phyloP scores from a whole-genome alignment of 2,113 vertebrate genomes.

The Scortum barcoo region DNA sequence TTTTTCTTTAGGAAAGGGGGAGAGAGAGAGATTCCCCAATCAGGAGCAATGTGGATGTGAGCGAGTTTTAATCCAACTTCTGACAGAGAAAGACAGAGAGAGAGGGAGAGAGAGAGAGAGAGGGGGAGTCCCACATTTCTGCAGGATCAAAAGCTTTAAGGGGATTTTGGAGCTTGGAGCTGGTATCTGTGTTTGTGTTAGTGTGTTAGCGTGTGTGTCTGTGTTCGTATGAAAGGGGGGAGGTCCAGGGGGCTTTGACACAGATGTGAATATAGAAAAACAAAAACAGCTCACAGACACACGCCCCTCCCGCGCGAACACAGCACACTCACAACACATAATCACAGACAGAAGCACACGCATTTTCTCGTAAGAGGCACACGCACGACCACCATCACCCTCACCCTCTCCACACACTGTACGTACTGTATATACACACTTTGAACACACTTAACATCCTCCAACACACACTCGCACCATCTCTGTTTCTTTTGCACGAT shows the following conservation, averaged over 20 bases:
- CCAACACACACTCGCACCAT: background rate
- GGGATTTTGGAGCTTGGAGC: conserved; percentile 75
- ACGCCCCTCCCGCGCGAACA: background rate
- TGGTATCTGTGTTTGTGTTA: conserved; percentile 59
- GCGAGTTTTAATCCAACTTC: conserved; percentile 56
- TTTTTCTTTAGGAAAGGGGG: conserved; percentile 6
- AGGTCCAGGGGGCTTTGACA: conserved; percentile 65
- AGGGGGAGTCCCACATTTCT: conserved; percentile 70
- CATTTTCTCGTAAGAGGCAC: background rate
- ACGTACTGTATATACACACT: background rate
- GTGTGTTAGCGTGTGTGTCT: background rate
- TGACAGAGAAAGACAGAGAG: conserved; percentile 25
- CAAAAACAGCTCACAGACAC: conserved; percentile 69
- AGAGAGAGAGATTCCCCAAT: conserved; percentile 37
- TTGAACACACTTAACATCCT: background rate
- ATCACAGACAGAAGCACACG: conserved; percentile 36
- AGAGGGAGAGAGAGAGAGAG: conserved; percentile 2
- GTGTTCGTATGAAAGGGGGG: background rate
- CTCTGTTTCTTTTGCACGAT: background rate
- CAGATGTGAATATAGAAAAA: conserved; percentile 77
- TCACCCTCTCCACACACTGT: background rate
- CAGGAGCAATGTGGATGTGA: conserved; percentile 26
- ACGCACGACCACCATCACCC: background rate
- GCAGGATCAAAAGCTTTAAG: conserved; percentile 78
- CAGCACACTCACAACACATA: conserved; percentile 23